These are phyloP conservation scores for Apodemus speciosus DNA, from an alignment of 2,113 vertebrate genomes.

Conservation along the genomic window DNA sequence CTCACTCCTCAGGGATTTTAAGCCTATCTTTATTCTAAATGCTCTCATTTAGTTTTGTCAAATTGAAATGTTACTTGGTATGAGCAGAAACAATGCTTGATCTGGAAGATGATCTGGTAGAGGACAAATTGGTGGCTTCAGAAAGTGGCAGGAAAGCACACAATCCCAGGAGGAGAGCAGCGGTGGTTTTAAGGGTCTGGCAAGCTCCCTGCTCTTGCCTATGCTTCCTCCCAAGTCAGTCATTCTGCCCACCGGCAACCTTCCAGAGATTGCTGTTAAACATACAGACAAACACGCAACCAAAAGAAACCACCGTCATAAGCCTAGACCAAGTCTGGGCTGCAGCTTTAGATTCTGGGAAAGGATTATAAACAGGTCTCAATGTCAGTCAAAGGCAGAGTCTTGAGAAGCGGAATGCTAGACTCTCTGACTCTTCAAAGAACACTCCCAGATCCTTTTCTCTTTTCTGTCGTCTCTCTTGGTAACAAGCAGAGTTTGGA, in stretches of 20 bases:
- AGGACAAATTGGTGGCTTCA: neutral
- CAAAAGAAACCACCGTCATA: constrained; percentile 64
- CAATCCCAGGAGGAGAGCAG: neutral
- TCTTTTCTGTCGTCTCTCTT: constrained; percentile 64
- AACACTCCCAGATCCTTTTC: constrained; percentile 45
- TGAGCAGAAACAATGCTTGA: constrained; percentile 6
- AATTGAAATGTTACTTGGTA: neutral
- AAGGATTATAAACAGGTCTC: constrained; percentile 73
- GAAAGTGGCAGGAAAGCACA: neutral
- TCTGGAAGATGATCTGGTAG: neutral
- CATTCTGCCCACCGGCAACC: neutral
- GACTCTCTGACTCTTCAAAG: constrained; percentile 76
- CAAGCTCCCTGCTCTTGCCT: no score
- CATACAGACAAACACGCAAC: constrained; percentile 46
- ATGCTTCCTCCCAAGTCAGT: neutral
- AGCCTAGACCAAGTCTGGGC: constrained; percentile 53
- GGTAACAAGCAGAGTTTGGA: constrained; percentile 74
- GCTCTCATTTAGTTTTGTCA: neutral
- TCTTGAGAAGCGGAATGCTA: constrained; percentile 64
- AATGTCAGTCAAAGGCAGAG: constrained; percentile 74
- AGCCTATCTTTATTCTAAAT: neutral
- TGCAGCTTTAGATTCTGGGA: constrained; percentile 71
- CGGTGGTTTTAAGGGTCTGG: neutral
- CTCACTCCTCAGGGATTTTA: constrained; percentile 2
- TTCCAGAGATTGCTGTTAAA: constrained; percentile 52